Evolutionary conservation across 2,888 invertebrate species (phyloP), one percentile per base, ranked within the genome.

Genomic region (Onchidella celtica): DNA sequence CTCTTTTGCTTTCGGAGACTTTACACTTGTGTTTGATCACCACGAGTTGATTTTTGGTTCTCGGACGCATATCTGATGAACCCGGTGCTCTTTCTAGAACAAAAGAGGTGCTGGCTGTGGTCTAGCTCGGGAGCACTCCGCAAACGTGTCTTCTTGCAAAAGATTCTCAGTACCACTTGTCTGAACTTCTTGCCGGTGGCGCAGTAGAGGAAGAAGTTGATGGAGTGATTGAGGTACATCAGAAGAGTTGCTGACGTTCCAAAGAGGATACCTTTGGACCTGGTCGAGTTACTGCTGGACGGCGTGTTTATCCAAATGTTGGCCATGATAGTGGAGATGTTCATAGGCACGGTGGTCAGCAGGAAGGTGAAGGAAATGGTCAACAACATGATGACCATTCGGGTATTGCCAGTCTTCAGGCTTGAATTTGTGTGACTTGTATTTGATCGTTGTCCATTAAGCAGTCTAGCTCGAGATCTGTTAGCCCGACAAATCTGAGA

Each of bases 171-270:
- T n/a, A 89, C 85, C 70, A 89, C 88, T 68, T 87, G 86, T 61
- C 90, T 84, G 81, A 90, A 90, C 72, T 90, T 90, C 38, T 89
- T 88, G 24, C 90, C 90, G 17, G 88, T 85, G 70, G 89, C 90
- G 82, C 90, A 90, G 76, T 90, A 90, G 36, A 90, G 85, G 69
- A 89, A 88, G 83, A 92, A 92, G 86, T 92, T 92, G 70, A 90
- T 88, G 21, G 90, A 91, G 80, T 92, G 92, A 80, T 92, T 92
- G 17, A 90, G 76, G 82, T 90, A 92, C 92, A 92, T 92, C 4
- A 92, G 86, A 63, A 92, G 85, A 73, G 91, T 89, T 0, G 91
- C 88, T 34, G 91, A 83, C 0, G 91, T 91, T 27, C 88, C 77
- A 3, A 89, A 85, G 32, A 92, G 85, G 32, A 85, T 68, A 68